Base-by-base conservation (phyloP, 2,797 vertebrate species). In the Fistularia tabacaria region DNA sequence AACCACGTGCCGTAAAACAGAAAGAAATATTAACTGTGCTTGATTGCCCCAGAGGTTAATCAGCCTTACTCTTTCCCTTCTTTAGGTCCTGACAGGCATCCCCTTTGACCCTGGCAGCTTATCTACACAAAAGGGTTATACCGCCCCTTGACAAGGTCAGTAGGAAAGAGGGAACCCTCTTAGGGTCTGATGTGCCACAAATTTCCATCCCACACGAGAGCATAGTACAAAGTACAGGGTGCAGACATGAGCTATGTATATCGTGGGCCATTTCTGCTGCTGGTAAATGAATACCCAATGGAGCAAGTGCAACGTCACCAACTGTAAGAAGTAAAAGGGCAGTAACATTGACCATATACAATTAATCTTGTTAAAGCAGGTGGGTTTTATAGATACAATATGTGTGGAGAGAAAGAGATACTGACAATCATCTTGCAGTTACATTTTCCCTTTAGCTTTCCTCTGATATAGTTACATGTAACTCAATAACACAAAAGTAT, bases 271-370 rank as follows among this genome's bases (percentile, higher is more conserved):
- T 69, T 85, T 74, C 49, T 70, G 46, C 64, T 57, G 52, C 66
- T 77, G 72, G 83, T 89, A 80, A 87, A 84, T 84, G 54, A 85
- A 83, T 85, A 84, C 62, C 49, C 50, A 25, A 81, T 80, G 70
- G 49, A 49, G 49, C 58, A 59, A 63, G 54, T 51, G 69, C 14
- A 67, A 76, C 48, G 51, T 58, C 54, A 62, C 56, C 66, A 44
- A 51, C 43, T 62, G 42, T 37, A 48, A 69, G 47, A 67, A 49
- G 59, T 60, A 54, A 78, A 85, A 82, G 80, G 67, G 68, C 77
- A 76, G 57, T 51, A 71, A 77, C 82, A 88, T 79, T 82, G 78
- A 87, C 73, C 69, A 72, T 55, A 66, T 71, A 78, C 83, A 66
- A 86, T 84, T 82, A 80, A 85, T 83, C 69, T 45, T 8, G 14